Evolutionary conservation across 2,888 invertebrate species (phyloP), one percentile per base, ranked within the genome.

Genomic region (Dryadula phaetusa): DNA sequence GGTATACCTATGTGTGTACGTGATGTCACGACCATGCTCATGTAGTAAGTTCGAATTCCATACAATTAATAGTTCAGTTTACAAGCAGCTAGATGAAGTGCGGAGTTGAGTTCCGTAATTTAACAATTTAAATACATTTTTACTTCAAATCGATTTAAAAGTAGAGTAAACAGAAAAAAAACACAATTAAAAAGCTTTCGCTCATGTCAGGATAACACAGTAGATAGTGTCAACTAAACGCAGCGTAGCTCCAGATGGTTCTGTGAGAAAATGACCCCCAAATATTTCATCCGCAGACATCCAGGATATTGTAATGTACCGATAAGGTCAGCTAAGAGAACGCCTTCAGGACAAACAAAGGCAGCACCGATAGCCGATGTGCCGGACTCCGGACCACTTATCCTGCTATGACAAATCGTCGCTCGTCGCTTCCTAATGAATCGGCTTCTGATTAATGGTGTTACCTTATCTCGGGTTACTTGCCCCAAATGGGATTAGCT

Each of bases 401-500:
- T 40, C 56, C 56, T 66, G 40, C 79, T 84, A 86, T 89, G 90
- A 90, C 90, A 88, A 90, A 90, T 90, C 84, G 87, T 83, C 80
- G 60, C 79, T 76, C 78, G 76, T 73, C 72, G 72, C 75, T 72
- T 76, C 76, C 82, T 90, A 91, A 91, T 90, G 90, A 91, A 90
- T 86, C 86, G 87, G 84, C 78, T 82, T 77, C 85, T 90, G 90
- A 91, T 90, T 88, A 90, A 91, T 90, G 89, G 79, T 86, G 83
- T 84, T 73, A 75, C 77, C 81, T 88, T 90, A 90, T 90, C 90
- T 77, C 47, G 74, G 72, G 74, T 81, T 82, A 83, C 82, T n/a
- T 84, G 81, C 86, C 83, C 84, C 86, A 84, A 89, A 89, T 89
- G 88, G 86, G 85, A 86, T 87, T 86, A 86, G 81, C 79, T 80